phyloP scores from a whole-genome alignment of 2,797 vertebrate genomes.

The Sebastes itinus region DNA sequence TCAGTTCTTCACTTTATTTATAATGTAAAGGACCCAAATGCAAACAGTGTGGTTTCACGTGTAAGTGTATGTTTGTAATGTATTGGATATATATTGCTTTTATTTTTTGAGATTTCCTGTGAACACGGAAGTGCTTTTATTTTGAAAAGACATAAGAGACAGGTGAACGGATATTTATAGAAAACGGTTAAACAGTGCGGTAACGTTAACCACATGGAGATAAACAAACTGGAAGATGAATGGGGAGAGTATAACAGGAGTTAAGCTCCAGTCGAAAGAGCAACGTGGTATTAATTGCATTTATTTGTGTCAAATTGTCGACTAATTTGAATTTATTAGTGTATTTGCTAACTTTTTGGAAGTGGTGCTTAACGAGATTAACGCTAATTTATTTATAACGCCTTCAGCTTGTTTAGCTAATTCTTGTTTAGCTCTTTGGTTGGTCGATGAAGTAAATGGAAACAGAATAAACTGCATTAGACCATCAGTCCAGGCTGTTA shows the following conservation, averaged over 20 bases:
- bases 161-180: neutral
- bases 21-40: neutral
- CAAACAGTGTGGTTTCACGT: too few relatives aligned
- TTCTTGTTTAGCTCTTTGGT: neutral
- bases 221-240: neutral
- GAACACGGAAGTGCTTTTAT: neutral
- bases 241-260: fast-evolving
- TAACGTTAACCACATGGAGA: neutral
- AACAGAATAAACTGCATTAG: neutral
- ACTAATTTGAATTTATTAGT: too few relatives aligned
- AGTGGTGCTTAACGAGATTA: too few relatives aligned
- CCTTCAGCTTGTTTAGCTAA: too few relatives aligned
- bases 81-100: too few relatives aligned
- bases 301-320: neutral
- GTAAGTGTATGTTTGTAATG: too few relatives aligned
- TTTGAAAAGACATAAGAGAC: neutral
- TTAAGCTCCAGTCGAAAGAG: neutral
- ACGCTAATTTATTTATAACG: too few relatives aligned
- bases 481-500: neutral
- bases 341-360: neutral
- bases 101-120: neutral
- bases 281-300: fast-evolving
- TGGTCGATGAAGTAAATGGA: neutral
- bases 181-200: neutral
- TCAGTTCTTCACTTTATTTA: neutral